Evolutionary conservation across 2,888 invertebrate species (phyloP), one percentile per base, ranked within the genome.

Genomic region (Tortricodes alternella): DNA sequence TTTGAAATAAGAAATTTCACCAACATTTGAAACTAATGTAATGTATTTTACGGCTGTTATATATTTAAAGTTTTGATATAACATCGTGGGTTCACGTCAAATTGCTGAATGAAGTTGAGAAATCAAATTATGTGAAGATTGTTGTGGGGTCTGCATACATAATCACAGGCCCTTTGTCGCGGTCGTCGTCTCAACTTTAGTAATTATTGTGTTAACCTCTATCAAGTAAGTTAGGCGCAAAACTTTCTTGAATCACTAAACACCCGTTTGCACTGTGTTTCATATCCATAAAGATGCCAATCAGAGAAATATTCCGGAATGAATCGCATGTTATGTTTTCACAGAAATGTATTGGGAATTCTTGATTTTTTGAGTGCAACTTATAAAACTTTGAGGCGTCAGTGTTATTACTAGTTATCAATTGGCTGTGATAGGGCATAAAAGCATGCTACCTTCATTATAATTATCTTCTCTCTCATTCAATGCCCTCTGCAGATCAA

Each of bases 101-200:
- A 29, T 9, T 24, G 34, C 21, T 13, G 8, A 49, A 35, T 41
- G 3, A 27, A 50, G 56, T 50, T 38, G 11, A 32, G 32, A 44
- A 44, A 44, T 44, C 23, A 50, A 41, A 41, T 56, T 37, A 27
- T 18, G 24, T 49, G 11, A 29, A 52, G 24, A 38, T 37, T 24
- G 21, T 29, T 44, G 13, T 4, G 19, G 16, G n/a, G n/a, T 7
- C 27, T 23, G 1, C 41, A 49, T 44, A 7, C 38, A 1, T 24
- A 49, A 35, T 46, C 46, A 23, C 46, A 35, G 29, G 29, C 19
- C 46, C 27, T 32, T 29, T 49, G 59, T 50, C 41, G 41, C n/a
- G n/a, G n/a, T 24, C 50, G 65, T 56, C 46, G 49, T 32, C 37
- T 46, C 62, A 74, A 74, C 66, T 73, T 74, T 67, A 32, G 59